Evolutionary conservation across 2,113 vertebrate genomes (phyloP).

Genomic region (Cariama cristata): DNA sequence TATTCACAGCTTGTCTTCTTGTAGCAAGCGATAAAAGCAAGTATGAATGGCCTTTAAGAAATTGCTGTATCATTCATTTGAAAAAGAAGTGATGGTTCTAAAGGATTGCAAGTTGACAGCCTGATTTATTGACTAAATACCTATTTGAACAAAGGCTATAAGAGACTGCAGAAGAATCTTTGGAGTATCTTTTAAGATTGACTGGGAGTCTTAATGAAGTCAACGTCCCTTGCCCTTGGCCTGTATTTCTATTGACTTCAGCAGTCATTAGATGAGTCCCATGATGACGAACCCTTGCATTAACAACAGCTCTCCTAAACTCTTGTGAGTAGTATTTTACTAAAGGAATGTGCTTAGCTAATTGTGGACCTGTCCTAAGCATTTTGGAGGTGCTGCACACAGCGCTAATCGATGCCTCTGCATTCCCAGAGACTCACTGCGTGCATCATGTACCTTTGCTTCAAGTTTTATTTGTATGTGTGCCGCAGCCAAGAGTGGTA

Average conservation of each 20-base stretch:
- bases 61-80: background rate
- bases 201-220: slow-evolving; percentile 52
- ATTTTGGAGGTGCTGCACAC: background rate
- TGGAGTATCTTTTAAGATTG: slow-evolving; percentile 38
- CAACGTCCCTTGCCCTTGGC: background rate
- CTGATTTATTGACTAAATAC: slow-evolving; percentile 44
- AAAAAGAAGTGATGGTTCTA: background rate
- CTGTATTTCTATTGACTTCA: background rate
- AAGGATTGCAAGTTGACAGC: background rate
- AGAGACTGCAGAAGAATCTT: slow-evolving; percentile 24
- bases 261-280: background rate
- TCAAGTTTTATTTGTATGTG: background rate
- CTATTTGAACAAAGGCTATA: slow-evolving; percentile 39
- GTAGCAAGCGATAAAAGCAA: background rate
- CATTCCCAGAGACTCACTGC: background rate
- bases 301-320: background rate
- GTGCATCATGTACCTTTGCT: fast-evolving
- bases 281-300: background rate
- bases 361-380: background rate
- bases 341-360: background rate
- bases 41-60: background rate
- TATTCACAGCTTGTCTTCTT: background rate
- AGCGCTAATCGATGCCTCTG: background rate
- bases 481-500: background rate
- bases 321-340: background rate